Evolutionary conservation across 2,113 vertebrate genomes (phyloP).

Genomic region (Empidonax alnorum): DNA sequence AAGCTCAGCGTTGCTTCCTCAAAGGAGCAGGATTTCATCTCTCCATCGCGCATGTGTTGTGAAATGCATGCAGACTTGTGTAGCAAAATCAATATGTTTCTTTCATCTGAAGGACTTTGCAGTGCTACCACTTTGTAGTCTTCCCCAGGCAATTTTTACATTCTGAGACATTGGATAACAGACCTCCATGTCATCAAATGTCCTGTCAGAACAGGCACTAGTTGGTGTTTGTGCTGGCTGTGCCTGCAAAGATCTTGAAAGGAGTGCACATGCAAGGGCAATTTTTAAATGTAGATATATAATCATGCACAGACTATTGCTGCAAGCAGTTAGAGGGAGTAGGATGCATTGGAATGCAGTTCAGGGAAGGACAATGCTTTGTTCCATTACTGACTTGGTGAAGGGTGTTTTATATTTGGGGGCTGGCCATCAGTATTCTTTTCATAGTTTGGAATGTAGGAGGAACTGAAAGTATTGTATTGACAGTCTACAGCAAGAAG

Average conservation of each 20-base stretch:
- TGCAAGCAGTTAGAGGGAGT: not conserved
- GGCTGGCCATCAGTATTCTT: not conserved
- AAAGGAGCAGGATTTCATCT: not conserved
- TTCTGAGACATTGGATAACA: not conserved
- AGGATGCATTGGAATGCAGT: not conserved
- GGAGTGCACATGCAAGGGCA: not conserved
- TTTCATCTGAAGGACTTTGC: not conserved
- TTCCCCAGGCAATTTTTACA: not conserved
- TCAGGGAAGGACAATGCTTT: not conserved
- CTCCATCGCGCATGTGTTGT: fast-evolving
- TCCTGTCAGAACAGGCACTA: not conserved
- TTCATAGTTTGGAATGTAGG: not conserved
- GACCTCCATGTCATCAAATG: not conserved
- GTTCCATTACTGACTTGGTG: not conserved
- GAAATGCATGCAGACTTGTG: not conserved
- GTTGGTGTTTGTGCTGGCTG: not conserved
- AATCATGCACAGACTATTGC: fast-evolving
- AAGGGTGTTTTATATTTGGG: not conserved
- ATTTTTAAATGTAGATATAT: not conserved
- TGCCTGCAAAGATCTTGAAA: not conserved
- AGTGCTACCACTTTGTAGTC: not conserved
- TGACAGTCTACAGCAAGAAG: not conserved
- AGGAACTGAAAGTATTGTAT: not conserved
- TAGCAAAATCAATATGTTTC: not conserved
- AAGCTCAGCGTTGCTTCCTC: not conserved